These are phyloP conservation scores for Podarcis muralis DNA, from an alignment of 2,113 vertebrate genomes.

Conservation along the genomic window DNA sequence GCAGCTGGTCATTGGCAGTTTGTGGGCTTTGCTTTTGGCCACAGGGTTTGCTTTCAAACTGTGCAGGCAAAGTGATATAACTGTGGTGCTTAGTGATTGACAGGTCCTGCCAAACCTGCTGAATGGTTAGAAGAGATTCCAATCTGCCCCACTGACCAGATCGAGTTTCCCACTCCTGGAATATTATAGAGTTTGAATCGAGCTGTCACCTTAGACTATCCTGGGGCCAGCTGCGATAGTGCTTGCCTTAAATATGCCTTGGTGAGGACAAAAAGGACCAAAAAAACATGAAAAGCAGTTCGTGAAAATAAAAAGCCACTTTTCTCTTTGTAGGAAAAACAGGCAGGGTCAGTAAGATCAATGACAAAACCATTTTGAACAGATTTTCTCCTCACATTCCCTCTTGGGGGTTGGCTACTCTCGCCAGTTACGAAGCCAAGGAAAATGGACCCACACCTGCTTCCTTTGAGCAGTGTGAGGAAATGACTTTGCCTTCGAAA, in stretches of 20 bases:
- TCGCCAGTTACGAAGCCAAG: rapidly evolving
- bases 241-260: background rate
- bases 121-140: too few relatives aligned
- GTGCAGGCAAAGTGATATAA: too few relatives aligned
- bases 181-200: background rate
- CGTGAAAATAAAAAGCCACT: background rate
- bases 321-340: background rate
- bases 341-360: background rate
- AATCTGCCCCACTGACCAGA: too few relatives aligned
- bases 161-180: background rate
- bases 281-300: background rate
- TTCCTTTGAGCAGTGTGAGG: constrained; percentile 1
- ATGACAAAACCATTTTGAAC: background rate
- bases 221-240: background rate
- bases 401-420: background rate
- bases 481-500: background rate
- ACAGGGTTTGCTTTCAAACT: too few relatives aligned
- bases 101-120: too few relatives aligned
- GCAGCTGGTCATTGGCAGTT: too few relatives aligned
- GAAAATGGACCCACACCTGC: background rate
- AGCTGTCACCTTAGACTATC: background rate
- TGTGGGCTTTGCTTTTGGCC: too few relatives aligned
- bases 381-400: background rate
- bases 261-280: background rate
- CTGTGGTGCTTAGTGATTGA: too few relatives aligned